phyloP scores from a whole-genome alignment of 2,797 vertebrate species.

The Sparus aurata region DNA sequence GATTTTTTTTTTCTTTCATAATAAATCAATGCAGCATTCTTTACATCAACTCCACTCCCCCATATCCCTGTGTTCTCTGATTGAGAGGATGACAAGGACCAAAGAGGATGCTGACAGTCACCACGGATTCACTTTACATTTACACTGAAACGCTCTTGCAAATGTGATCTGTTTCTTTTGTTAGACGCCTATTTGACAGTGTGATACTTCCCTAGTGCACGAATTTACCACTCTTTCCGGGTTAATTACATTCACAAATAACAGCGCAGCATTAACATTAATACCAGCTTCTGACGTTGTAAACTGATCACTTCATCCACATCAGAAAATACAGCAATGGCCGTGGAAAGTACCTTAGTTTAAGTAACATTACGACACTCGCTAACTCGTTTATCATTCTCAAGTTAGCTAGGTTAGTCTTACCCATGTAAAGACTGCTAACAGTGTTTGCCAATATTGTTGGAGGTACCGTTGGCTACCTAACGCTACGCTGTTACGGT shows the following conservation, averaged over 20 bases:
- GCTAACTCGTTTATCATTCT: neutral
- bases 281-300: slow-evolving; percentile 6
- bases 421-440: neutral
- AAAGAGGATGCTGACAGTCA: neutral
- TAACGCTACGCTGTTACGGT: slow-evolving; percentile 12
- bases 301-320: neutral
- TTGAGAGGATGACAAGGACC: slow-evolving; percentile 1
- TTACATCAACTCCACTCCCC: neutral
- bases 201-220: neutral
- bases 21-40: neutral
- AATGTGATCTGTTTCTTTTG: neutral
- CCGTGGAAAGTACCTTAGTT: neutral
- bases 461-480: neutral
- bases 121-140: neutral
- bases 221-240: neutral
- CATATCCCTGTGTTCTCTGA: neutral
- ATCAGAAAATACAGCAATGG: neutral
- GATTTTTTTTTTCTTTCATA: neutral
- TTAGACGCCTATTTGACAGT: neutral
- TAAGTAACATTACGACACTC: neutral
- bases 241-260: neutral
- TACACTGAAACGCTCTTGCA: neutral
- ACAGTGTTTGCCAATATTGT: neutral
- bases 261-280: neutral
- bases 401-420: neutral